phyloP scores from a whole-genome alignment of 1,140 invertebrate species.

The Tetraneura akinire region DNA sequence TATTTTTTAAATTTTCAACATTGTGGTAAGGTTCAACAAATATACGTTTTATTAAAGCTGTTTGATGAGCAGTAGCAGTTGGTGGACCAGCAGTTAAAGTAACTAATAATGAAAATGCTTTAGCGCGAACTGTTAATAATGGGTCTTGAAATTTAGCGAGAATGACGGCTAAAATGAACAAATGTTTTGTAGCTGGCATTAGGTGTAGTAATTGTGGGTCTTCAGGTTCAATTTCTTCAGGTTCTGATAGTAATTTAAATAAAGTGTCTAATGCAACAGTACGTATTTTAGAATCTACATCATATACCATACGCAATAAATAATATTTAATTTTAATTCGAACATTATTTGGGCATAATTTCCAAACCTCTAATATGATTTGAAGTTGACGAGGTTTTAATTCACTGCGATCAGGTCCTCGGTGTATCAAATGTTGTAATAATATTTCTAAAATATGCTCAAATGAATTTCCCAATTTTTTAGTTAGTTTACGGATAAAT shows the following conservation, averaged over 20 bases:
- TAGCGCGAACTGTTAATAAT: slow-evolving; percentile 42
- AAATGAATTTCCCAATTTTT: slow-evolving; percentile 24
- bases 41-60: slow-evolving; percentile 18
- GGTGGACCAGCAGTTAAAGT: slow-evolving; percentile 29
- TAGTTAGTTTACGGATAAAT: slow-evolving; percentile 35
- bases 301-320: slow-evolving; percentile 29
- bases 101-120: slow-evolving; percentile 33
- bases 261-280: slow-evolving; percentile 31
- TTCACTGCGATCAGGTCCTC: slow-evolving; percentile 48
- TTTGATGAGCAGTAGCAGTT: slow-evolving; percentile 40
- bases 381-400: slow-evolving; percentile 39
- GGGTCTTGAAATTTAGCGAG: slow-evolving; percentile 42
- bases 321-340: slow-evolving; percentile 46
- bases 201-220: slow-evolving; percentile 1
- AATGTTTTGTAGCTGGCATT: slow-evolving; percentile 43
- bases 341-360: slow-evolving; percentile 32
- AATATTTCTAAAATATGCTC: slow-evolving; percentile 30
- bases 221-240: slow-evolving; percentile 34
- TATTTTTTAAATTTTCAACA: slow-evolving; percentile 29
- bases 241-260: slow-evolving; percentile 37
- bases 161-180: slow-evolving; percentile 33
- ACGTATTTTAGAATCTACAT: slow-evolving; percentile 42
- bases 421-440: slow-evolving; percentile 38
- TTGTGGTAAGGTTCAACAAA: slow-evolving; percentile 39
- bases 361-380: slow-evolving; percentile 48